Conservation (phyloP, 2,888 invertebrate species). For the Dolomedes plantarius region DNA sequence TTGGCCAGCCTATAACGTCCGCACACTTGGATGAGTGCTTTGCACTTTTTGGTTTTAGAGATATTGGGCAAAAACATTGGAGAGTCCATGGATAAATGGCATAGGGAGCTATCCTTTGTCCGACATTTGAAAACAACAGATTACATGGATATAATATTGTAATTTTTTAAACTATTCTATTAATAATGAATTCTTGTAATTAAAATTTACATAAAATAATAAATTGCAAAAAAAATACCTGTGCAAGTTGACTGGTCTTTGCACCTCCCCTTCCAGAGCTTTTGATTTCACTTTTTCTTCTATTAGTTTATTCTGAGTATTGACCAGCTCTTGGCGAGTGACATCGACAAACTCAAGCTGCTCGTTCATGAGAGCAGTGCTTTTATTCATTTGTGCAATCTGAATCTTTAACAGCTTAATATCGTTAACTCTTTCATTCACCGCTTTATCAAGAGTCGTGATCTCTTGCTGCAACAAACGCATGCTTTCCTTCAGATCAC, state of each 20-base stretch:
- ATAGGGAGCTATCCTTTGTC: too few species aligned
- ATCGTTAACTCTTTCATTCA: slow-evolving; percentile 23
- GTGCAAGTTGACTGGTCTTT: slow-evolving; percentile 47
- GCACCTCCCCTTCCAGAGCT: slow-evolving; percentile 39
- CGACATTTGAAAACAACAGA: too few species aligned
- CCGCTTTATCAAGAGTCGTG: not conserved
- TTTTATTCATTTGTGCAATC: slow-evolving; percentile 16
- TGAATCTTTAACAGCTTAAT: slow-evolving; percentile 40
- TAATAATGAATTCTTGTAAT: too few species aligned
- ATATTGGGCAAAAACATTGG: too few species aligned
- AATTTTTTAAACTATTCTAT: too few species aligned
- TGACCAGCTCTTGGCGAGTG: slow-evolving; percentile 20
- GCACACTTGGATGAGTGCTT: too few species aligned
- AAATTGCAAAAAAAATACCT: slow-evolving; percentile 32
- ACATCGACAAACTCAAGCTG: slow-evolving; percentile 10
- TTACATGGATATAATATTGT: too few species aligned
- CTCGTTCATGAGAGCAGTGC: not conserved
- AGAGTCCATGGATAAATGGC: too few species aligned
- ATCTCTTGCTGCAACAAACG: slow-evolving; percentile 16
- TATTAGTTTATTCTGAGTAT: not conserved
- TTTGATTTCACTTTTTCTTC: slow-evolving; percentile 26
- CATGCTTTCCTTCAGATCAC: not conserved
- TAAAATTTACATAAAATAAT: too few species aligned
- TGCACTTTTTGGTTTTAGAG: too few species aligned
- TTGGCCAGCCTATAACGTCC: too few species aligned